Evolutionary conservation across 2,888 invertebrate species (phyloP), one percentile per base, ranked within the genome.

Genomic region (Habroteleia sp.): DNA sequence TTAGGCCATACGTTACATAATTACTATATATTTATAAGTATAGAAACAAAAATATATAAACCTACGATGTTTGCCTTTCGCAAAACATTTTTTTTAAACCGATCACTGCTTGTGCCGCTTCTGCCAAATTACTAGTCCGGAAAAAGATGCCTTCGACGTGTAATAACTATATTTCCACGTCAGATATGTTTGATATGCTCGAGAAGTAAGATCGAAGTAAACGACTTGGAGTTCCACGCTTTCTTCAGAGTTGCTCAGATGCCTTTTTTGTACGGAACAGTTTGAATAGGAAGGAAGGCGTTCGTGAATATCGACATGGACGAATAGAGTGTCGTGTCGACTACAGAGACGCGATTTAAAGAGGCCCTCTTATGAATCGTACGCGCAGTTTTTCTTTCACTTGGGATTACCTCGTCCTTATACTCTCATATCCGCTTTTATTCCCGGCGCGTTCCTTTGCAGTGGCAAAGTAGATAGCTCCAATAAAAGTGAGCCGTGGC

Each of bases 401-500:
- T 62, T 46, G 56, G 72, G 56, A 74, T 68, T 66, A 65, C 62
- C 66, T 54, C 60, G 56, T 66, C 73, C 74, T 69, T 72, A 48
- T 72, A 74, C 65, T 75, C 56, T 58, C 71, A 54, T 52, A 60
- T 52, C 66, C 71, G 69, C 71, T 73, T 73, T 69, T 75, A 75
- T 75, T 77, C 74, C 58, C 65, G 27, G 48, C 74, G 75, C 77
- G 77, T 77, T 73, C 69, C 58, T 69, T 69, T 69, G 68, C 73
- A 65, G 60, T 31, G 62, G 65, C 72, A 72, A 74, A 63, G 72
- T 75, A 73, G 74, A 77, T 73, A 74, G 72, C 72, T 65, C 62
- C 77, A 69, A 77, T 77, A 75, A 77, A 77, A 77, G 73, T 73
- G 75, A 77, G 77, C 74, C 74, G 50, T 60, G 46, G 73, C 77